Evolutionary conservation across 2,113 vertebrate genomes (phyloP).

Genomic region (Hucho hucho): DNA sequence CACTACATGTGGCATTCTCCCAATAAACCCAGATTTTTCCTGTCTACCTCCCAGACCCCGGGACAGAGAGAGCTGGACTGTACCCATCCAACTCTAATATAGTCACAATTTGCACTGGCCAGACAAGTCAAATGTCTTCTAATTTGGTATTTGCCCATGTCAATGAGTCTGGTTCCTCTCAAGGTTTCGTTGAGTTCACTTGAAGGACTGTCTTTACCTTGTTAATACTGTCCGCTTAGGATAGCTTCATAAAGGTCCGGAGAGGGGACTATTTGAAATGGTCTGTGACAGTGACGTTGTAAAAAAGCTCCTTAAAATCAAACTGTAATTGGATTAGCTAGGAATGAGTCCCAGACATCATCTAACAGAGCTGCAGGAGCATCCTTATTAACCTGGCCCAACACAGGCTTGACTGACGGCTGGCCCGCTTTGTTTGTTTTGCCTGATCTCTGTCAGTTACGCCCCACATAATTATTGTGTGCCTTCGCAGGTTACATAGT

Average conservation of each 20-base stretch:
- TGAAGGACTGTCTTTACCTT: slow-evolving; percentile 34
- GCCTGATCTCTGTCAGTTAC: slow-evolving; percentile 61
- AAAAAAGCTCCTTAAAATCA: slow-evolving; percentile 34
- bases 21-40: slow-evolving; percentile 14
- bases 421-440: slow-evolving; percentile 44
- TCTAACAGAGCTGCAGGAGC: slow-evolving; percentile 49
- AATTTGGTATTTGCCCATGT: slow-evolving; percentile 20
- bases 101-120: neutral
- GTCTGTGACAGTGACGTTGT: slow-evolving; percentile 44
- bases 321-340: slow-evolving; percentile 43
- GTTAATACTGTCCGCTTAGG: slow-evolving; percentile 38
- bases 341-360: slow-evolving; percentile 34
- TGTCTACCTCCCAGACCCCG: slow-evolving; percentile 23
- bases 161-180: slow-evolving; percentile 50
- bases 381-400: slow-evolving; percentile 38
- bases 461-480: slow-evolving; percentile 39
- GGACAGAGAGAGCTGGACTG: slow-evolving; percentile 3
- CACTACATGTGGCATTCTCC: slow-evolving; percentile 37
- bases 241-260: slow-evolving; percentile 47
- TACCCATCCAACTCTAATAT: neutral
- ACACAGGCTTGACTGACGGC: slow-evolving; percentile 19
- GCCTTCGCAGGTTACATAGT: slow-evolving; percentile 44
- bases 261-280: slow-evolving; percentile 43
- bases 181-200: slow-evolving; percentile 34
- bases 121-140: neutral